These are phyloP conservation scores for Acropora tenuis DNA, from an alignment of 64 coral and sea anemone species.

Conservation along the genomic window DNA sequence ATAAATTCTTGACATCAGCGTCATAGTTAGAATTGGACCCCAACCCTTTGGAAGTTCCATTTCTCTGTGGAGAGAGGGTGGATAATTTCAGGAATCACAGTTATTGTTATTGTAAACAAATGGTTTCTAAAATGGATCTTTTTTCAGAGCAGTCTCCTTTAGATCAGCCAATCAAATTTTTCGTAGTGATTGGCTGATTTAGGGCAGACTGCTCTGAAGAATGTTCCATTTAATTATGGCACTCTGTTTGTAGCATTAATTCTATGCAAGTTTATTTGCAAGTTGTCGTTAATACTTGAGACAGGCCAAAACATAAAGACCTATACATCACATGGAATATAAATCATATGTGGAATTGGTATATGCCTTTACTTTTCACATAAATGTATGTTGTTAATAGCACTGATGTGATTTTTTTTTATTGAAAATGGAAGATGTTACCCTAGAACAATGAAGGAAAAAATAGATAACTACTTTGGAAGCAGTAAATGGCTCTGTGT, in stretches of 20 bases:
- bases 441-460: constrained; percentile 16
- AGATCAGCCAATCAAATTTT: constrained; percentile 16
- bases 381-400: constrained; percentile 9
- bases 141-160: not conserved
- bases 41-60: not conserved
- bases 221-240: constrained; percentile 9
- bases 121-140: not conserved
- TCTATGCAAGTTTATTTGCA: constrained; percentile 15
- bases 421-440: constrained; percentile 17
- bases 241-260: constrained; percentile 11
- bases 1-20: too few relatives aligned
- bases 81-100: constrained; percentile 9
- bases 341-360: constrained; percentile 6
- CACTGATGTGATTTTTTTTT: constrained; percentile 10
- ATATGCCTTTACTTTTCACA: constrained; percentile 20
- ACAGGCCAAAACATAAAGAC: constrained; percentile 15
- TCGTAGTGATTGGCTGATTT: constrained; percentile 19
- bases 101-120: not conserved
- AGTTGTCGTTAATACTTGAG: constrained; percentile 7
- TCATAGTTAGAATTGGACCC: not conserved
- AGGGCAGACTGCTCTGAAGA: constrained; percentile 11
- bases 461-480: constrained; percentile 20
- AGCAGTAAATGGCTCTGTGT: constrained; percentile 16
- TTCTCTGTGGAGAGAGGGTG: not conserved
- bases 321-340: constrained; percentile 7